A percentile compares a stretch with the other conserved stretches of the same genome.
phyloP scores from a whole-genome alignment of 2,888 invertebrate species.

The Thecocarcelia acutangulata region DNA sequence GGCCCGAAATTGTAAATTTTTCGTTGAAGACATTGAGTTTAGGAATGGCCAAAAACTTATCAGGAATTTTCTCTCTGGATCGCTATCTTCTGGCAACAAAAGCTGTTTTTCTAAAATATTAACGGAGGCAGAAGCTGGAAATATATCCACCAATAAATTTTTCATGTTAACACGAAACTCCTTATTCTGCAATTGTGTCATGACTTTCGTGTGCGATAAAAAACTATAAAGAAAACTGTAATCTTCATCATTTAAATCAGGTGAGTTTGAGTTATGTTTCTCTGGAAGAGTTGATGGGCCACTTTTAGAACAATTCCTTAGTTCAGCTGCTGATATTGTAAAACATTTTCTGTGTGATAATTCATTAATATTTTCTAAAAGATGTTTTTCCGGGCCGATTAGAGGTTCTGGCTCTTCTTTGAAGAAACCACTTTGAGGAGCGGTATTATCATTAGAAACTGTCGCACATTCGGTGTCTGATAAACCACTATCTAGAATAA shows the following conservation, averaged over 20 bases:
- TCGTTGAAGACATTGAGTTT: conserved; percentile 76
- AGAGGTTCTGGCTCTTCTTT: background rate
- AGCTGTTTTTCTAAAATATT: background rate
- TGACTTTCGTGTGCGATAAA: background rate
- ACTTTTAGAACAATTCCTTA: no score
- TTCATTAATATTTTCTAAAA: background rate
- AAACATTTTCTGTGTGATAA: background rate
- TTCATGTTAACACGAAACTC: background rate
- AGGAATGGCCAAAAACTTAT: conserved; percentile 77
- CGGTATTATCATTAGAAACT: background rate
- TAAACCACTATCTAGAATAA: no score
- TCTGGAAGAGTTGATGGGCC: no score
- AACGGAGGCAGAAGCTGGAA: background rate
- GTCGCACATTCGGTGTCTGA: no score
- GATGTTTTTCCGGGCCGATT: background rate
- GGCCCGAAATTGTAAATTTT: conserved; percentile 77
- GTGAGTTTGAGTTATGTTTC: no score
- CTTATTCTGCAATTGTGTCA: background rate
- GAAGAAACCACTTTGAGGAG: background rate
- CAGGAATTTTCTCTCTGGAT: conserved; percentile 77
- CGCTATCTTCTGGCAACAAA: conserved; percentile 73
- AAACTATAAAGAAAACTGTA: background rate
- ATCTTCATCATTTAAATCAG: background rate
- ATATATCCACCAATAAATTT: background rate
- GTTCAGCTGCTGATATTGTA: no score